Conservation (phyloP, 1,140 invertebrate genomes). For the Macrotrachela quadricornifera region DNA sequence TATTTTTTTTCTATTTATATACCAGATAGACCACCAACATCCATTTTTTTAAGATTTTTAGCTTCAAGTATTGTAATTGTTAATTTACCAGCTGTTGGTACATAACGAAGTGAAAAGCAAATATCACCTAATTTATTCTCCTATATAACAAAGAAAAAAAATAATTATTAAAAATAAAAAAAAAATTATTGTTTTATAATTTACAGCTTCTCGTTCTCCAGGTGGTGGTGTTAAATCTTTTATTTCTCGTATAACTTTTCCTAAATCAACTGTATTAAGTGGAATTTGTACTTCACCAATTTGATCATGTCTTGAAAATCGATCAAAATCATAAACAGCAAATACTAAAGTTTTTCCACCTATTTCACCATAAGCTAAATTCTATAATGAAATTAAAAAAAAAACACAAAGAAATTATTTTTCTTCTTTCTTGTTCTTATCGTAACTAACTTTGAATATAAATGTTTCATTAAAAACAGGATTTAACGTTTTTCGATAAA, state of each 20-base stretch:
- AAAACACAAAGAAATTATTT: too few species aligned
- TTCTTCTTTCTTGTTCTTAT: background rate
- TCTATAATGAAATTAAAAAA: conserved; percentile 28
- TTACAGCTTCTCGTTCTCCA: conserved; percentile 90
- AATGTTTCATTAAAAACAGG: conserved; percentile 98
- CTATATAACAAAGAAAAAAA: conserved; percentile 15
- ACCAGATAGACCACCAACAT: conserved; percentile 93
- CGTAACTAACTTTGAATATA: conserved; percentile 66
- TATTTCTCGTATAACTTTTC: conserved; percentile 97
- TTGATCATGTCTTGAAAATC: conserved; percentile 98
- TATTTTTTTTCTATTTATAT: conserved; percentile 13
- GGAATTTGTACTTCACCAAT: conserved; percentile 97
- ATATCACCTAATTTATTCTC: conserved; percentile 94
- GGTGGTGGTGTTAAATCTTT: conserved; percentile 87
- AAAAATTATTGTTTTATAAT: too few species aligned
- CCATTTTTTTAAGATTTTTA: conserved; percentile 99
- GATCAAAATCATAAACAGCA: conserved; percentile 96
- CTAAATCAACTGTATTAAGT: conserved; percentile 86
- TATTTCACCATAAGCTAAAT: conserved; percentile 78
- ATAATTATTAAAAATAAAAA: too few species aligned
- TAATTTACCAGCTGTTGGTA: conserved; percentile 89
- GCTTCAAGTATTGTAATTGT: conserved; percentile 94
- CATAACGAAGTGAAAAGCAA: conserved; percentile 94
- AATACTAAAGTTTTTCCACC: conserved; percentile 95
- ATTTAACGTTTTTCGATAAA: conserved; percentile 90